Percentiles rank a stretch among this genome's conserved stretches.
Conservation (phyloP, 1,140 invertebrate genomes). For the Tetranychus urticae region DNA sequence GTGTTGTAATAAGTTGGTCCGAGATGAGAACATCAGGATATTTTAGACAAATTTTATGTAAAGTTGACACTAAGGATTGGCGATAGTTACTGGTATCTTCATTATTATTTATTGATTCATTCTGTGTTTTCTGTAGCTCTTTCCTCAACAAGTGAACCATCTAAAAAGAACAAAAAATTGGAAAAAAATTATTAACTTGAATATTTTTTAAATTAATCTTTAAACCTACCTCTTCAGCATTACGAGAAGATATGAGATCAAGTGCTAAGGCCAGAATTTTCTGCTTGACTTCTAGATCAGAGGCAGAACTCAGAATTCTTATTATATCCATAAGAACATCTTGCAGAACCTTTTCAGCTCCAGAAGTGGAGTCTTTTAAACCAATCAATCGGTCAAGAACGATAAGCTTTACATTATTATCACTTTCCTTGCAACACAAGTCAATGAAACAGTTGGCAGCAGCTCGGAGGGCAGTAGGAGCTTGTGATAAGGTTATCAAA, state of each 20-base stretch:
- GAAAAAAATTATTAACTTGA: background rate
- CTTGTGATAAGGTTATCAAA: conserved; percentile 91
- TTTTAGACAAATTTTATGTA: conserved; percentile 86
- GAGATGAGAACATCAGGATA: conserved; percentile 62
- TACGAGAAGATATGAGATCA: conserved; percentile 74
- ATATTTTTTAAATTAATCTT: background rate
- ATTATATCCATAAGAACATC: conserved; percentile 97
- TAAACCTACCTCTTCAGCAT: conserved; percentile 53
- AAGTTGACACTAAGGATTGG: conserved; percentile 74
- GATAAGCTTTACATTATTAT: conserved; percentile 98
- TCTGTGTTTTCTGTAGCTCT: conserved; percentile 73
- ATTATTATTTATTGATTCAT: conserved; percentile 45
- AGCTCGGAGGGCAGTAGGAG: conserved; percentile 88
- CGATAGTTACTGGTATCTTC: conserved; percentile 77
- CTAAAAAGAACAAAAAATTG: conserved; percentile 16
- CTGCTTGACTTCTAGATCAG: conserved; percentile 64
- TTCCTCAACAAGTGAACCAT: conserved; percentile 84
- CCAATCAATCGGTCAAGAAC: conserved; percentile 80
- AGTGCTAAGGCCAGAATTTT: conserved; percentile 43
- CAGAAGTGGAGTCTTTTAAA: conserved; percentile 50
- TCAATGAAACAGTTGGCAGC: conserved; percentile 96
- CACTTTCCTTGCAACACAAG: conserved; percentile 92
- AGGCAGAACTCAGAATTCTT: conserved; percentile 46
- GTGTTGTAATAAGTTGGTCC: conserved; percentile 16
- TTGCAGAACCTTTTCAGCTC: conserved; percentile 76